Conservation (phyloP, 2,797 vertebrate genomes). For the Phrynocephalus vlangalii region DNA sequence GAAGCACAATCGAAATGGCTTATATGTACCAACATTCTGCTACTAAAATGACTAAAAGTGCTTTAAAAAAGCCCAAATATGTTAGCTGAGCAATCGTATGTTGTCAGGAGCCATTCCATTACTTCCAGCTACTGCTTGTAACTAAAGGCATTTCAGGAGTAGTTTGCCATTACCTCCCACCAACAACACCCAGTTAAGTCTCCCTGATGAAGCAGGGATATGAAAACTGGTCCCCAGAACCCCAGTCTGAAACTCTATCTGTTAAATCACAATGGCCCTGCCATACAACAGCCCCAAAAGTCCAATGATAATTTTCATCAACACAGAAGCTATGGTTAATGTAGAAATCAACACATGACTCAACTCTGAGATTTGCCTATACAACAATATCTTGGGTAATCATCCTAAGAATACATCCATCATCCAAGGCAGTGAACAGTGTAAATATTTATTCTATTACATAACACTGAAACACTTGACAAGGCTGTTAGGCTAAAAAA, state of each 20-base stretch:
- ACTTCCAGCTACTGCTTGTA: no score
- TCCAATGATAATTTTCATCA: constrained; percentile 31
- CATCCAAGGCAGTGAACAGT: background rate
- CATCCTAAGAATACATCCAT: constrained; percentile 41
- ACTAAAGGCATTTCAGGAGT: no score
- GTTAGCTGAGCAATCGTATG: background rate
- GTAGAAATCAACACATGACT: constrained; percentile 34
- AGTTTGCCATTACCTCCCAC: no score
- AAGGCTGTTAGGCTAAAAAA: constrained; percentile 40
- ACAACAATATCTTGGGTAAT: constrained; percentile 41
- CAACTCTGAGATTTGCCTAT: constrained; percentile 43
- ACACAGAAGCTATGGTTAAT: background rate
- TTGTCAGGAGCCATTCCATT: background rate
- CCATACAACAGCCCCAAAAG: background rate
- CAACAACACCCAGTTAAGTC: no score
- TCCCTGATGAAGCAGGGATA: no score
- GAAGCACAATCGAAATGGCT: background rate
- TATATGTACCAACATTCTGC: fast-evolving
- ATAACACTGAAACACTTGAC: constrained; percentile 33
- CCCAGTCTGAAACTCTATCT: no score
- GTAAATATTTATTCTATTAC: constrained; percentile 50
- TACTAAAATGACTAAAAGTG: background rate
- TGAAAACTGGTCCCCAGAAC: no score
- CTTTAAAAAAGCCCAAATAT: background rate
- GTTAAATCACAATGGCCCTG: no score